phyloP scores from a whole-genome alignment of 2,113 vertebrate species.

The Vulpes ferrilata region DNA sequence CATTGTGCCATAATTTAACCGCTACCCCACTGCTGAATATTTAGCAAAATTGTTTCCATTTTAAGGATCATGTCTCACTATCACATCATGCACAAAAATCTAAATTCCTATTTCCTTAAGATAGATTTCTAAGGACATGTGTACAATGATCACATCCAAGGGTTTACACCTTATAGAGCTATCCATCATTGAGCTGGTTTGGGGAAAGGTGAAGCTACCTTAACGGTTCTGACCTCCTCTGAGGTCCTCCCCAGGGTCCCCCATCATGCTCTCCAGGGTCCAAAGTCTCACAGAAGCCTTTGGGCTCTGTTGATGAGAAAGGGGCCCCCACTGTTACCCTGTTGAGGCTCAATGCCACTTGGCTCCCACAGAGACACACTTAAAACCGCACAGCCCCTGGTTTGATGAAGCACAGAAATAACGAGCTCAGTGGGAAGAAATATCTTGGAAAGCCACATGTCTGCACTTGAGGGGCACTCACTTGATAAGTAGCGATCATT shows the following conservation, averaged over 20 bases:
- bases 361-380: neutral
- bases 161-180: neutral
- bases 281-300: neutral
- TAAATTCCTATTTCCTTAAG: neutral
- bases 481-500: slow-evolving; percentile 92
- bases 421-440: neutral
- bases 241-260: rapidly evolving
- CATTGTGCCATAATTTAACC: neutral
- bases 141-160: neutral
- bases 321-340: neutral
- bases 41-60: neutral
- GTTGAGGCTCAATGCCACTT: neutral
- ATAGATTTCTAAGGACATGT: neutral
- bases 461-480: slow-evolving; percentile 81
- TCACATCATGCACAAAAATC: neutral
- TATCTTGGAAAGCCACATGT: neutral
- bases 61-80: neutral
- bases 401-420: slow-evolving; percentile 13
- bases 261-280: neutral
- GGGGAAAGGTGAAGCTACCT: neutral
- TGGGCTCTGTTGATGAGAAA: neutral
- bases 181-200: neutral
- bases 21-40: neutral
- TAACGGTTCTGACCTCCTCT: neutral
- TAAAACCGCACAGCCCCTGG: rapidly evolving